phyloP scores from a whole-genome alignment of 2,113 vertebrate genomes.

The Dasypus novemcinctus region DNA sequence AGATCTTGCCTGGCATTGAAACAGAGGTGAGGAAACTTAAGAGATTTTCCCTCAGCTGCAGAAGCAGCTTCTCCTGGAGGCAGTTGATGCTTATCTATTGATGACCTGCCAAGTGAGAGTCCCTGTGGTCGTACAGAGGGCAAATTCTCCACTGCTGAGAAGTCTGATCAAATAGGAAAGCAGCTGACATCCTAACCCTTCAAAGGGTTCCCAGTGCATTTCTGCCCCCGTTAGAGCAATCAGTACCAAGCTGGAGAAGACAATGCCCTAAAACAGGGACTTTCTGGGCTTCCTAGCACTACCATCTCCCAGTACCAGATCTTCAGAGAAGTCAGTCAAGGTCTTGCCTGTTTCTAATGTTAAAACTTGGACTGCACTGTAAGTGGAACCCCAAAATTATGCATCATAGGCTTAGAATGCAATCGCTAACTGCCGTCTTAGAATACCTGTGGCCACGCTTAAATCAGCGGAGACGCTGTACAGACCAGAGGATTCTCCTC shows the following conservation, averaged over 20 bases:
- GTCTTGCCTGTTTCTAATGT: neutral
- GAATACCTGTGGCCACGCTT: slow-evolving; percentile 60
- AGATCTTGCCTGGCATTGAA: slow-evolving; percentile 51
- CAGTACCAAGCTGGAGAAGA: neutral
- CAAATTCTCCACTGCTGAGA: neutral
- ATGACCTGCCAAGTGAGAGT: neutral
- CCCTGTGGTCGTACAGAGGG: neutral
- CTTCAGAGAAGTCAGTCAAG: neutral
- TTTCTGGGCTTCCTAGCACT: neutral
- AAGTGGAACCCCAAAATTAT: slow-evolving; percentile 64
- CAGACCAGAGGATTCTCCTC: slow-evolving; percentile 18
- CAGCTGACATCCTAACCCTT: neutral
- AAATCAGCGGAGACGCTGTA: slow-evolving; percentile 30
- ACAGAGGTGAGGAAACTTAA: slow-evolving; percentile 67
- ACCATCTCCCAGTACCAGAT: neutral
- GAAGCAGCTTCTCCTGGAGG: neutral
- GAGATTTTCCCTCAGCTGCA: slow-evolving; percentile 53
- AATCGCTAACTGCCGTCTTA: slow-evolving; percentile 49
- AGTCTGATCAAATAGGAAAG: neutral
- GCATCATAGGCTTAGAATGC: slow-evolving; percentile 60
- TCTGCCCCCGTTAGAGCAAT: neutral
- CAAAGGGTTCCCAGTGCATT: neutral
- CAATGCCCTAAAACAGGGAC: neutral
- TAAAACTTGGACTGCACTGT: neutral
- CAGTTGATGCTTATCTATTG: neutral